These are phyloP conservation scores for Podargus strigoides DNA, from an alignment of 2,797 vertebrate species.

Conservation along the genomic window DNA sequence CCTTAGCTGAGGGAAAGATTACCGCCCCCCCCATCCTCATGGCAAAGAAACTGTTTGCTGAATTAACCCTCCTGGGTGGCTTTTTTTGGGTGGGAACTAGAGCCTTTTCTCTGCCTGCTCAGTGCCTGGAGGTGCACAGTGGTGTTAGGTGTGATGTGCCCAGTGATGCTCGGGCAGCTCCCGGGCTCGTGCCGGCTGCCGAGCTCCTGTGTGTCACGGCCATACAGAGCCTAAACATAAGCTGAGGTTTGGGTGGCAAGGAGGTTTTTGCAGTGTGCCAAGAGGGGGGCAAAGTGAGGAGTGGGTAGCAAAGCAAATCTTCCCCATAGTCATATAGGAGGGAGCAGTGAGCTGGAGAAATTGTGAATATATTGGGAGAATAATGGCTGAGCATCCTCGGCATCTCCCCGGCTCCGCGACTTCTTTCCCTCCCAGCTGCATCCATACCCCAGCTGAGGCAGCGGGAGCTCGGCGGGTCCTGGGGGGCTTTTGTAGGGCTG, in stretches of 20 bases:
- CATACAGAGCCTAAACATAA: not conserved
- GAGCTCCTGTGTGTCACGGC: not conserved
- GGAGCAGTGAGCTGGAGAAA: not conserved
- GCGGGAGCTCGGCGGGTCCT: rapidly evolving
- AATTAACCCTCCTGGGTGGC: not conserved
- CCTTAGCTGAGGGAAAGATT: not conserved
- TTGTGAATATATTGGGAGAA: not conserved
- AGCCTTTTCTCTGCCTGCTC: not conserved
- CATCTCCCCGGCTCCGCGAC: not conserved
- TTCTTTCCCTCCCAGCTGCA: rapidly evolving
- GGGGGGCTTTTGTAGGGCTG: not conserved
- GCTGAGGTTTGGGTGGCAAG: not conserved
- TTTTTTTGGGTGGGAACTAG: not conserved
- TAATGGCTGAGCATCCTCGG: not conserved
- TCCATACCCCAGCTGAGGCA: not conserved
- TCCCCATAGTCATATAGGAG: not conserved
- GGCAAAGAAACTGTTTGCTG: not conserved
- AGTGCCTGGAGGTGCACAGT: not conserved
- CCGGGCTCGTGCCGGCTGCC: not conserved
- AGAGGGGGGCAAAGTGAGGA: not conserved
- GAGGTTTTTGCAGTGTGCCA: not conserved
- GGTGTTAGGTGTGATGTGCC: not conserved
- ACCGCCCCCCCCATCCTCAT: not conserved
- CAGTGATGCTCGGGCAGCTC: not conserved
- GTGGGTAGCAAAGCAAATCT: not conserved